phyloP scores from a whole-genome alignment of 2,888 invertebrate species.

The Euproctis similis region DNA sequence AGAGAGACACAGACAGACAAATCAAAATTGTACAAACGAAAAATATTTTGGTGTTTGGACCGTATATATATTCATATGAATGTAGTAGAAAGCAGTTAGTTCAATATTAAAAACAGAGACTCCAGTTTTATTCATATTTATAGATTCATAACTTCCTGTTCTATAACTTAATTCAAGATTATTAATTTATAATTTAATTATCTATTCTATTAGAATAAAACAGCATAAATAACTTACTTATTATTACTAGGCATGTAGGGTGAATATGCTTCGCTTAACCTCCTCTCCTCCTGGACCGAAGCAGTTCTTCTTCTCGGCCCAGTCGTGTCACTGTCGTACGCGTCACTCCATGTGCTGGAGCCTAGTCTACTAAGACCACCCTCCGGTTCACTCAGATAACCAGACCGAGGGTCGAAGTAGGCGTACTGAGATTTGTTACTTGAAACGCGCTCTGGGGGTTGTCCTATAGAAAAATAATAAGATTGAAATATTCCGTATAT shows the following conservation, averaged over 20 bases:
- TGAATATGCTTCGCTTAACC: constrained; percentile 42
- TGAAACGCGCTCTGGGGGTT: constrained; percentile 50
- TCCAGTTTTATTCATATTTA: too few relatives aligned
- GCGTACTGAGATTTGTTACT: constrained; percentile 67
- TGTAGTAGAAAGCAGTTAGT: too few relatives aligned
- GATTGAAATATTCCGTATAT: too few relatives aligned
- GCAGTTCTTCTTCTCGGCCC: constrained; percentile 57
- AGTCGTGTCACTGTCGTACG: constrained; percentile 64
- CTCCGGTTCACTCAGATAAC: constrained; percentile 69
- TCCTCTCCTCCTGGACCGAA: constrained; percentile 62
- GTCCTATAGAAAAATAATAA: constrained; percentile 36
- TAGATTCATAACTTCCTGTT: too few relatives aligned
- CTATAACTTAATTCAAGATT: too few relatives aligned
- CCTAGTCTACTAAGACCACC: constrained; percentile 53
- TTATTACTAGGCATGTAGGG: constrained; percentile 60
- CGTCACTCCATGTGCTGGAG: constrained; percentile 58
- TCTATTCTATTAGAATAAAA: background rate
- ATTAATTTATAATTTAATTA: too few relatives aligned
- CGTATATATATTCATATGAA: too few relatives aligned
- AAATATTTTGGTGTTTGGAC: too few relatives aligned
- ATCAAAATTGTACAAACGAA: too few relatives aligned
- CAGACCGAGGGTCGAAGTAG: constrained; percentile 70
- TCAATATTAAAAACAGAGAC: too few relatives aligned
- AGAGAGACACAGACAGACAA: too few relatives aligned
- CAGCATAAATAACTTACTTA: constrained; percentile 27